A percentile compares a stretch with the other conserved stretches of the same genome.
These are phyloP conservation scores for Aradophagus sp. DNA, from an alignment of 1,140 invertebrate species.

Conservation along the genomic window DNA sequence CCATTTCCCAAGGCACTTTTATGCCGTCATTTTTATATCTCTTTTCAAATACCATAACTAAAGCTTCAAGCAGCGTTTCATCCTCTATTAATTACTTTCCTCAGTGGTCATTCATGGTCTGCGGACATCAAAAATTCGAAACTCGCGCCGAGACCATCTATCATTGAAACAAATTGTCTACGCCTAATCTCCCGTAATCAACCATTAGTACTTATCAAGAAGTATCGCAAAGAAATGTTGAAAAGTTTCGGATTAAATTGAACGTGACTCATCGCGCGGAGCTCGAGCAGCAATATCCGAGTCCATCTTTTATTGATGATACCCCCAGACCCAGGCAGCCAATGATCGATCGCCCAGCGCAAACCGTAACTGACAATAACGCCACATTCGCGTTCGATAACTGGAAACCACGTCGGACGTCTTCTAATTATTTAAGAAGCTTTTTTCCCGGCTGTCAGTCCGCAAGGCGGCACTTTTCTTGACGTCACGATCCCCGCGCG, in stretches of 20 bases:
- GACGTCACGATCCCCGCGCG: conserved; percentile 61
- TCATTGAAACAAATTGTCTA: conserved; percentile 28
- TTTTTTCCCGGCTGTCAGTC: conserved; percentile 53
- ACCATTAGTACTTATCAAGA: conserved; percentile 33
- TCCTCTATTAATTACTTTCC: too few species aligned
- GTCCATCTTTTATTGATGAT: conserved; percentile 25
- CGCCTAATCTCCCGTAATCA: conserved; percentile 5
- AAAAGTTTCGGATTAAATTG: conserved; percentile 32
- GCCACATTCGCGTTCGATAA: conserved; percentile 29
- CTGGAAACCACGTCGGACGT: conserved; percentile 32
- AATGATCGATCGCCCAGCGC: conserved; percentile 32
- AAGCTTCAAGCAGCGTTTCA: too few species aligned
- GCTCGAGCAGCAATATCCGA: neutral
- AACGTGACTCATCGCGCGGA: conserved; percentile 35
- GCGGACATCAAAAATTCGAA: too few species aligned
- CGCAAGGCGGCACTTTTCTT: conserved; percentile 56
- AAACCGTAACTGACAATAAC: conserved; percentile 40
- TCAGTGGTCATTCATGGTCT: too few species aligned
- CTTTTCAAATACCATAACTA: too few species aligned
- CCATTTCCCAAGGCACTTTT: too few species aligned
- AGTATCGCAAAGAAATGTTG: conserved; percentile 13
- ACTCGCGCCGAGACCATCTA: neutral
- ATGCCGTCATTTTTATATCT: too few species aligned
- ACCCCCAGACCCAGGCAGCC: neutral
- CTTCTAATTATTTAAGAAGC: conserved; percentile 48